These are phyloP conservation scores for Simalia tracyae DNA, from an alignment of 2,797 vertebrate genomes.

Conservation along the genomic window DNA sequence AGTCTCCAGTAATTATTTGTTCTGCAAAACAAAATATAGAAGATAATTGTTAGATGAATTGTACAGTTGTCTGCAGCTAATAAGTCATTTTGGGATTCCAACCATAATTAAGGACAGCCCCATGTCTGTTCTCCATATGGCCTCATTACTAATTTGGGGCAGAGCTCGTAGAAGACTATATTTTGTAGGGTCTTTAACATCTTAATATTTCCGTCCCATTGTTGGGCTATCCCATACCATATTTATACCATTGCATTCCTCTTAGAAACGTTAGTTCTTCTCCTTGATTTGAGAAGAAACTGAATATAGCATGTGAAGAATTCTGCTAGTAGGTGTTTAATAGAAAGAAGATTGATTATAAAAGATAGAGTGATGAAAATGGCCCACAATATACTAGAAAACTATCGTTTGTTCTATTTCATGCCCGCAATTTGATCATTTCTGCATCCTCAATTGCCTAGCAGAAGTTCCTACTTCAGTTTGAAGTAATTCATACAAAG, in stretches of 20 bases:
- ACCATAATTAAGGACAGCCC: not conserved
- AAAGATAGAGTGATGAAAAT: not conserved
- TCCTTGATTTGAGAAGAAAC: not conserved
- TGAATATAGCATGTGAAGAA: not conserved
- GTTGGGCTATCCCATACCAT: not conserved
- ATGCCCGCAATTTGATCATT: not conserved
- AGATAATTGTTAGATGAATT: not conserved
- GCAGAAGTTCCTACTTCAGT: not conserved
- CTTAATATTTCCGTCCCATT: not conserved
- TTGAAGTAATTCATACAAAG: conserved; percentile 17
- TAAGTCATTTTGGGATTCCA: not conserved
- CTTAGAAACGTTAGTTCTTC: not conserved
- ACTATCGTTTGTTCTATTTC: not conserved
- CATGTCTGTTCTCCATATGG: not conserved
- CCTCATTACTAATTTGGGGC: not conserved
- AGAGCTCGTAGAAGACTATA: not conserved
- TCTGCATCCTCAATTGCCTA: not conserved
- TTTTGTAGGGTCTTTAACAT: not conserved
- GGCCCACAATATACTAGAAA: not conserved
- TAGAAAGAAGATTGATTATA: not conserved
- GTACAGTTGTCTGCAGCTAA: not conserved
- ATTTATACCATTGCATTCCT: not conserved
- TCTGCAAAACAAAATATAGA: not conserved
- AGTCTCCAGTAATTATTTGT: not conserved
- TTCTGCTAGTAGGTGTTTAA: not conserved